Evolutionary conservation across 2,888 invertebrate genomes (phyloP).

Genomic region (Andrena bucephala): DNA sequence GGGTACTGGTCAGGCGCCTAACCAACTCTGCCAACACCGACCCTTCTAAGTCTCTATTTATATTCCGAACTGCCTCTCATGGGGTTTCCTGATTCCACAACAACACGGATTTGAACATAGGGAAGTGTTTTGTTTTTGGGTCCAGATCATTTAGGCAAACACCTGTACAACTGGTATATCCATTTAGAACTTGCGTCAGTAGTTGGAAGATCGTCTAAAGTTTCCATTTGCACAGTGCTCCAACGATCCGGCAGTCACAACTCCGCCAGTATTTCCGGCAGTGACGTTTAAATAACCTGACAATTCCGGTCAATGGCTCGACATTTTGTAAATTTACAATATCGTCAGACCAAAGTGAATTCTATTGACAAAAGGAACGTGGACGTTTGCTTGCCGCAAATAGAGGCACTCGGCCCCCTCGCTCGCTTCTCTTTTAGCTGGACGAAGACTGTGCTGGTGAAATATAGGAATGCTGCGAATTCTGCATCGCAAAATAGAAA

Average conservation of each 20-base stretch:
- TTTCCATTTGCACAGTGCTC: not conserved
- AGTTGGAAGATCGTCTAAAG: too few species aligned
- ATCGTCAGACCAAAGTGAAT: not conserved
- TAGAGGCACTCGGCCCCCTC: not conserved
- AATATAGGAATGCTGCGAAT: not conserved
- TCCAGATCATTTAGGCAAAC: too few species aligned
- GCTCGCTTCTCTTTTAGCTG: not conserved
- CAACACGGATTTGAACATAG: too few species aligned
- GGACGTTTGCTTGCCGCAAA: not conserved
- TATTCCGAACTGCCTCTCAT: too few species aligned
- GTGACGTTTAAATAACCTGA: slow-evolving; percentile 3
- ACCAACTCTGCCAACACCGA: too few species aligned
- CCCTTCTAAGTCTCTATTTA: too few species aligned
- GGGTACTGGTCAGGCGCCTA: too few species aligned
- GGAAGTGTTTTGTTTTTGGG: too few species aligned
- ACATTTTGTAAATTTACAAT: slow-evolving; percentile 3
- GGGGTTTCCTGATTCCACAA: too few species aligned
- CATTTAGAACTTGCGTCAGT: too few species aligned
- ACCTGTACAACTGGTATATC: too few species aligned
- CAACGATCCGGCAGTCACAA: not conserved
- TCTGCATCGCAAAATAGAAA: not conserved
- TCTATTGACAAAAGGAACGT: slow-evolving; percentile 24
- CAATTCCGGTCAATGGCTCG: not conserved
- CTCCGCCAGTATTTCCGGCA: not conserved
- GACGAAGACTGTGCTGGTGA: not conserved